Evolutionary conservation across 2,888 invertebrate species (phyloP).

Genomic region (Stomorhina lunata): DNA sequence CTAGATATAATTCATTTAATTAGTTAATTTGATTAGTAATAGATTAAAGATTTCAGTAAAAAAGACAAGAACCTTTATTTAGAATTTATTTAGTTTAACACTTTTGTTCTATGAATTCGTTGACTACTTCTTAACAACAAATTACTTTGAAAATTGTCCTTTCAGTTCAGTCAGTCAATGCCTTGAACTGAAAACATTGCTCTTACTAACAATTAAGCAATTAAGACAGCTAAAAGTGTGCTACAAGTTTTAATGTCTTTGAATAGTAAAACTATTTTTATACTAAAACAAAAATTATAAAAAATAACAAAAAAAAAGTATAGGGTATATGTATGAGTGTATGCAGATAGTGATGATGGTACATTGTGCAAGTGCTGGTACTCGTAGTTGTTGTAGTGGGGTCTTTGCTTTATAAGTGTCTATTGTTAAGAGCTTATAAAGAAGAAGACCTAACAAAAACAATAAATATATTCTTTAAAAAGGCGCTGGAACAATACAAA

Average conservation of each 20-base stretch:
- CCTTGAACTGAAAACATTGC: constrained; percentile 64
- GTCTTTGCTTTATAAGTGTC: constrained; percentile 57
- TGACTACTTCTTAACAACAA: constrained; percentile 37
- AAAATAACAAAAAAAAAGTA: background rate
- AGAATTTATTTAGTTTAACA: constrained; percentile 1
- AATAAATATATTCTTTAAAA: constrained; percentile 50
- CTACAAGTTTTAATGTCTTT: constrained; percentile 43
- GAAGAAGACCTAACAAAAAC: constrained; percentile 37
- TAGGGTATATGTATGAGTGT: background rate
- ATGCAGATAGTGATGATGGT: background rate
- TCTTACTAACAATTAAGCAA: constrained; percentile 65
- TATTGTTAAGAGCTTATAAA: constrained; percentile 53
- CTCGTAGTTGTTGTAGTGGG: constrained; percentile 13
- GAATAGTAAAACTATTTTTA: constrained; percentile 19
- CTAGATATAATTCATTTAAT: background rate
- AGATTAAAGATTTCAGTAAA: background rate
- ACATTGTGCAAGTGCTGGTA: background rate
- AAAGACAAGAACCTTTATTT: background rate
- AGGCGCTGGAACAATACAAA: constrained; percentile 48
- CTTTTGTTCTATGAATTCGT: constrained; percentile 10
- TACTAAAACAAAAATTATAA: background rate
- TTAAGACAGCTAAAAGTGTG: constrained; percentile 57
- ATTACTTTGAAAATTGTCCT: constrained; percentile 53
- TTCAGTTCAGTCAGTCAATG: constrained; percentile 54
- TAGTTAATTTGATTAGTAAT: background rate